These are phyloP conservation scores for Pseudomyrmex pallidus DNA, from an alignment of 1,140 invertebrate genomes.

Conservation along the genomic window DNA sequence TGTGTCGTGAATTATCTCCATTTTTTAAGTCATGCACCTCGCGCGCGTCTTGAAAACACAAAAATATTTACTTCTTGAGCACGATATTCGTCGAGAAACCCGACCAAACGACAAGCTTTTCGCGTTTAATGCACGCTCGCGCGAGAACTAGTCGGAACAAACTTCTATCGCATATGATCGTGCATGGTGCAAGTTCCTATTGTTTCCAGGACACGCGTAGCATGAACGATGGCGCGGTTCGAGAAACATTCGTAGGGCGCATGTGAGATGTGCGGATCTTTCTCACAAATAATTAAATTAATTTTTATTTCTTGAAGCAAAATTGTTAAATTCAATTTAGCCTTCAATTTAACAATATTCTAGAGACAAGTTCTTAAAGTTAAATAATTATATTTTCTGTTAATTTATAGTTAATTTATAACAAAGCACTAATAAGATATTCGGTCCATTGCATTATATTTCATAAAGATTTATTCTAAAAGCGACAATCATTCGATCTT, in stretches of 20 bases:
- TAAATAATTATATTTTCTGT: no score
- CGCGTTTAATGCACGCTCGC: conserved; percentile 44
- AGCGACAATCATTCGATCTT: no score
- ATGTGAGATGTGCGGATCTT: conserved; percentile 25
- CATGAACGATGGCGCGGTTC: conserved; percentile 32
- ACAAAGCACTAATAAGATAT: no score
- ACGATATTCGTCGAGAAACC: neutral
- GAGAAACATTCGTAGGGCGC: conserved; percentile 37
- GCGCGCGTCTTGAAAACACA: conserved; percentile 4
- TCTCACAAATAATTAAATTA: neutral
- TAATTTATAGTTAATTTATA: no score
- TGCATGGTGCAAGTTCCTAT: conserved; percentile 37
- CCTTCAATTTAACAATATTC: no score
- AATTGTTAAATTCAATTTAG: neutral
- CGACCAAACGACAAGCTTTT: conserved; percentile 33
- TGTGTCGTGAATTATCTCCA: conserved; percentile 27
- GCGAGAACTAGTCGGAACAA: conserved; percentile 37
- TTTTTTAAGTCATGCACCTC: neutral
- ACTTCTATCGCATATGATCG: conserved; percentile 33
- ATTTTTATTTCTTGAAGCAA: neutral
- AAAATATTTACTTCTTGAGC: conserved; percentile 22
- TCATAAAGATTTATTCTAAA: no score
- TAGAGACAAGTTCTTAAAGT: no score
- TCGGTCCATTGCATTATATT: no score
- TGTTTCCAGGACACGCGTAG: conserved; percentile 40